These are phyloP conservation scores for Halichondria panicea DNA, from an alignment of 37 sponge, comb jelly and placozoan genomes.

Conservation along the genomic window DNA sequence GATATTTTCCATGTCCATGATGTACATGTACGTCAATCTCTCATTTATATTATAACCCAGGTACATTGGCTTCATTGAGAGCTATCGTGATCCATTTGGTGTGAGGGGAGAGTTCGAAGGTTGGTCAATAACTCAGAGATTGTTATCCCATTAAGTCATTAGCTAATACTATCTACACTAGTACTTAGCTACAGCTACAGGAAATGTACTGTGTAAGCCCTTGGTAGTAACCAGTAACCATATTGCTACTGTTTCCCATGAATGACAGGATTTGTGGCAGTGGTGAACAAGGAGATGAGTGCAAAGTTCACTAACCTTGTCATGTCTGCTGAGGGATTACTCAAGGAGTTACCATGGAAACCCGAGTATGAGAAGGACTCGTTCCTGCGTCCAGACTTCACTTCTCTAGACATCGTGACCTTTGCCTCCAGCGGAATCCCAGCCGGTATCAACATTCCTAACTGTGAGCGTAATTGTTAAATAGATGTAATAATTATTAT, in stretches of 20 bases:
- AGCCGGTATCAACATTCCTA: constrained; percentile 93
- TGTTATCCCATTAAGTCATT: background rate
- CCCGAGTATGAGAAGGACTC: constrained; percentile 83
- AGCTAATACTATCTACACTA: too few species aligned
- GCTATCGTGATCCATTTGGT: constrained; percentile 90
- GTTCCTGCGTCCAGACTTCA: constrained; percentile 89
- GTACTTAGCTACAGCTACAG: too few species aligned
- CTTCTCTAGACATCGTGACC: constrained; percentile 85
- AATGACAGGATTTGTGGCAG: constrained; percentile 90
- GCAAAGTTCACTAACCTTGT: constrained; percentile 81
- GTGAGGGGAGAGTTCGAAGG: constrained; percentile 94
- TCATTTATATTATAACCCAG: constrained; percentile 24
- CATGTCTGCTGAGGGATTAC: constrained; percentile 59
- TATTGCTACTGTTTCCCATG: background rate
- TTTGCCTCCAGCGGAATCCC: constrained; percentile 91
- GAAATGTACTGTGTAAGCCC: too few species aligned
- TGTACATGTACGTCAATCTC: background rate
- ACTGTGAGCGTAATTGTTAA: constrained; percentile 68
- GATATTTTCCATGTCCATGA: background rate
- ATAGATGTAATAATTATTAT: background rate
- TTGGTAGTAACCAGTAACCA: too few species aligned
- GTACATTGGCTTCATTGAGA: constrained; percentile 97
- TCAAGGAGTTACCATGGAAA: constrained; percentile 82
- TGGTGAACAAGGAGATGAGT: constrained; percentile 93
- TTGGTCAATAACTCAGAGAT: too few species aligned